These are phyloP conservation scores for Chrysochloris asiatica DNA, from an alignment of 2,113 vertebrate genomes.

Conservation along the genomic window DNA sequence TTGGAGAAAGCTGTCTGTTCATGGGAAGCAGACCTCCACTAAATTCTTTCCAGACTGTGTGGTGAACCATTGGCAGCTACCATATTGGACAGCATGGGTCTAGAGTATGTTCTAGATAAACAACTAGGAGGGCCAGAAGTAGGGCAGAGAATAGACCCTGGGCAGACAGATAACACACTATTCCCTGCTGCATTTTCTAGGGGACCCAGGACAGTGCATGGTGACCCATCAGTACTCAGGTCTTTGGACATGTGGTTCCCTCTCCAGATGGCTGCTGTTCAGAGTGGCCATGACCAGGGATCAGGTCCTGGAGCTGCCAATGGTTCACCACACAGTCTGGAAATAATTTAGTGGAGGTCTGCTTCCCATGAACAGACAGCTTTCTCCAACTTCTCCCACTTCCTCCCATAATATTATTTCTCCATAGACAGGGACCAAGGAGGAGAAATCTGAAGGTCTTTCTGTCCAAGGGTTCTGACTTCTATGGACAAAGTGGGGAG, in stretches of 20 bases:
- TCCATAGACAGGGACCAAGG: background rate
- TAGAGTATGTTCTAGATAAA: background rate
- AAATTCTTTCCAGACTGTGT: background rate
- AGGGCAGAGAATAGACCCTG: background rate
- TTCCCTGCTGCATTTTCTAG: no score
- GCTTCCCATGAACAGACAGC: background rate
- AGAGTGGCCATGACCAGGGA: background rate
- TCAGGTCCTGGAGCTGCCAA: background rate
- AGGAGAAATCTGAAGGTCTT: background rate
- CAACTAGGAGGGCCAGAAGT: fast-evolving
- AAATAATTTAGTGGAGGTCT: background rate
- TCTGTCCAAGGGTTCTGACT: background rate
- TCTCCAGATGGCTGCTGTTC: background rate
- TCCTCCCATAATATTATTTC: background rate
- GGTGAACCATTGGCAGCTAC: background rate
- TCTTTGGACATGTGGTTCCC: background rate
- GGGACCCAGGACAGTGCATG: background rate
- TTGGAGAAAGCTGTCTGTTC: background rate
- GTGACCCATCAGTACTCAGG: background rate
- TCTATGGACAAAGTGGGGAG: background rate
- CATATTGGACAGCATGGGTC: background rate
- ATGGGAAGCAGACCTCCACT: background rate
- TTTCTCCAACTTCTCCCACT: background rate
- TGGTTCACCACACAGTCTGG: background rate
- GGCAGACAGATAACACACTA: background rate